phyloP scores from a whole-genome alignment of 2,797 vertebrate species.

The Schizopygopsis pylzovi region DNA sequence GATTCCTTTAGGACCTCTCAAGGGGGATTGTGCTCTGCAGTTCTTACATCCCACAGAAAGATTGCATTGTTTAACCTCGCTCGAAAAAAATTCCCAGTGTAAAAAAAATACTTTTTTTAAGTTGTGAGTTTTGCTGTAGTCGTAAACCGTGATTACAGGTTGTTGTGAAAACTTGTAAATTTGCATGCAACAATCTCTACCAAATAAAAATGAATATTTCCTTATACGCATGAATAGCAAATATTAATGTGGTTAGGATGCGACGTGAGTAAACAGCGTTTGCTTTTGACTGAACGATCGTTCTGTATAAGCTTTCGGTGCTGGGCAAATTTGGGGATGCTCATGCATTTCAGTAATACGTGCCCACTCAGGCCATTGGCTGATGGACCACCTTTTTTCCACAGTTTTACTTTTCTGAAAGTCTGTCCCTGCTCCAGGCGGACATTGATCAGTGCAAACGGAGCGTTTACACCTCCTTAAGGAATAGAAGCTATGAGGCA shows the following conservation, averaged over 20 bases:
- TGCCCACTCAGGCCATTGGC: constrained; percentile 90
- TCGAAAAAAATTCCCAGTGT: not conserved
- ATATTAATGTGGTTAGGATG: not conserved
- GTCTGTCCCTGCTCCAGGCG: constrained; percentile 77
- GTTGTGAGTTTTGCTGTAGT: not conserved
- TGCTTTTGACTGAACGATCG: constrained; percentile 2
- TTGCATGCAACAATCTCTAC: not conserved
- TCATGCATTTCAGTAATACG: constrained; percentile 81
- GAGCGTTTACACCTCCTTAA: constrained; percentile 77
- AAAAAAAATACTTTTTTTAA: not conserved
- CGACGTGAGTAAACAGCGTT: not conserved
- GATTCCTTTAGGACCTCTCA: constrained; percentile 22
- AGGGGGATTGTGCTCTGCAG: not conserved
- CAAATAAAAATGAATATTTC: not conserved
- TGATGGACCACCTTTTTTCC: constrained; percentile 81
- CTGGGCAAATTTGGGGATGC: constrained; percentile 1
- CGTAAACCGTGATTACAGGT: not conserved
- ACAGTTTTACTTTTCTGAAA: constrained; percentile 57
- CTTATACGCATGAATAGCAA: not conserved
- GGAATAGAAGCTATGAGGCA: constrained; percentile 72
- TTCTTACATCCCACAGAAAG: not conserved
- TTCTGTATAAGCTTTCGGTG: not conserved
- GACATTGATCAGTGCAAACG: constrained; percentile 90
- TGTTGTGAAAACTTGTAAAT: not conserved
- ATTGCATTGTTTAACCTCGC: not conserved